Base-by-base conservation (phyloP, 2,113 vertebrate species). In the Mellivora capensis region DNA sequence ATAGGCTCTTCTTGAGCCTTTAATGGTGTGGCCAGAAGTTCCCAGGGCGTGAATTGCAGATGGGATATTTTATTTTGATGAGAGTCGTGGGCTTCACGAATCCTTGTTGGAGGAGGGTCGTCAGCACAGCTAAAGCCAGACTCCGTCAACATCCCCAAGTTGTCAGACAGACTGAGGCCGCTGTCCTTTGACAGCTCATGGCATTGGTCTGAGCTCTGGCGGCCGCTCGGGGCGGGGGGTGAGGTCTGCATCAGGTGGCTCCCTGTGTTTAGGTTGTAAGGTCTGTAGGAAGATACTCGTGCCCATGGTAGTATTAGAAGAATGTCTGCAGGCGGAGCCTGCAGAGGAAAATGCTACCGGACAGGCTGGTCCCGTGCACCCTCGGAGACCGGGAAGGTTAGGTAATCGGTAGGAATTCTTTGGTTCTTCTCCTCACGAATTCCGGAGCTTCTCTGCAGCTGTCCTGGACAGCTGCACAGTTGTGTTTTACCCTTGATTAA, bases 201-300 rank as follows among this genome's bases (percentile, higher is more conserved):
- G 54, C 1, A 0, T 47, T 18, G 34, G 52, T 69, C 86, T 39
- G 42, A 20, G 7, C 10, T 25, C 42, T 0, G 12, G 44, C 72
- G 23, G 12, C 67, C 47, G 3, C 21, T 17, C 25, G 44, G 74
- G 42, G 62, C 23, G 23, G 20, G 31, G 64, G 64, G 61, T 27
- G 61, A 23, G 31, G 31, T 69, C 82, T 7, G 1, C 0, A 12
- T 6, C 18, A 3, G 67, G 17, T 7, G 3, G 34, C 25, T 1
- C 17, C 37, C 31, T 4, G 12, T 9, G 79, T 29, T 20, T 10
- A 21, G 67, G 34, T 7, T 21, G 77, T 25, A 8, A 2, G 0
- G 62, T 31, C 62, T 11, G 27, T 1, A 7, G 37, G 29, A 34
- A 4, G 62, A 25, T 2, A 0, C 0, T 0, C 0, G 0, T 23